A percentile compares a stretch with the other conserved stretches of the same genome.
phyloP scores from a whole-genome alignment of 1,140 invertebrate species.

The Scaptodrosophila lebanonensis region DNA sequence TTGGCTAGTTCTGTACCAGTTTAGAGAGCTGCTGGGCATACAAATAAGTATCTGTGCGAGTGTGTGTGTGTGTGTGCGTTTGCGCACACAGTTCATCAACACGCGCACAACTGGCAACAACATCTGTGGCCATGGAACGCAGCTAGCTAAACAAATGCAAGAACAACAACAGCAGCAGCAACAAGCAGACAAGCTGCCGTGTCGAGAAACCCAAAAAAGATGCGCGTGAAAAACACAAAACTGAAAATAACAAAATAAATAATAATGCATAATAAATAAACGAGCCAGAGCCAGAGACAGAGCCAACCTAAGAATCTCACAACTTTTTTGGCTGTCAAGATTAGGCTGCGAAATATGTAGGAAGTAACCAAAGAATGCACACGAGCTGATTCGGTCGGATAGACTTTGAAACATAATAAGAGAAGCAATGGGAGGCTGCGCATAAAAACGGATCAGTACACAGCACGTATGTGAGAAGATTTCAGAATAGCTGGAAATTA shows the following conservation, averaged over 20 bases:
- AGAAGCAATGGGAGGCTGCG: no score
- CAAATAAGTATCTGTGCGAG: slow-evolving; percentile 10
- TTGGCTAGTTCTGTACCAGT: no score
- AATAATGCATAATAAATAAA: slow-evolving; percentile 75
- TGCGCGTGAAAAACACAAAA: neutral
- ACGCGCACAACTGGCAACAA: slow-evolving; percentile 58
- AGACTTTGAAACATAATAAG: slow-evolving; percentile 8
- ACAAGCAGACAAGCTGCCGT: slow-evolving; percentile 19
- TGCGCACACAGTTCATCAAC: slow-evolving; percentile 4
- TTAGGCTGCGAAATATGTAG: neutral
- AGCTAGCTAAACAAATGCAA: neutral
- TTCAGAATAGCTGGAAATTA: no score
- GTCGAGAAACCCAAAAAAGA: no score
- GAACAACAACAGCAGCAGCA: neutral
- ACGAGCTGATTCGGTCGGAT: no score
- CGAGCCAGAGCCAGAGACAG: slow-evolving; percentile 39
- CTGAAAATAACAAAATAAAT: slow-evolving; percentile 68
- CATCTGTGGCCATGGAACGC: slow-evolving; percentile 30
- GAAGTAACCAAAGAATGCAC: slow-evolving; percentile 1
- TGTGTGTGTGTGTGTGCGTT: slow-evolving; percentile 1
- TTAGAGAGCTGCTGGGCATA: slow-evolving; percentile 17
- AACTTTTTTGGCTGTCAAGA: slow-evolving; percentile 7
- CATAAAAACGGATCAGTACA: no score
- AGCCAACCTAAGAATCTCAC: neutral
- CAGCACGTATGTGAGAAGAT: no score